These are phyloP conservation scores for Decapterus maruadsi DNA, from an alignment of 2,797 vertebrate species.

Conservation along the genomic window DNA sequence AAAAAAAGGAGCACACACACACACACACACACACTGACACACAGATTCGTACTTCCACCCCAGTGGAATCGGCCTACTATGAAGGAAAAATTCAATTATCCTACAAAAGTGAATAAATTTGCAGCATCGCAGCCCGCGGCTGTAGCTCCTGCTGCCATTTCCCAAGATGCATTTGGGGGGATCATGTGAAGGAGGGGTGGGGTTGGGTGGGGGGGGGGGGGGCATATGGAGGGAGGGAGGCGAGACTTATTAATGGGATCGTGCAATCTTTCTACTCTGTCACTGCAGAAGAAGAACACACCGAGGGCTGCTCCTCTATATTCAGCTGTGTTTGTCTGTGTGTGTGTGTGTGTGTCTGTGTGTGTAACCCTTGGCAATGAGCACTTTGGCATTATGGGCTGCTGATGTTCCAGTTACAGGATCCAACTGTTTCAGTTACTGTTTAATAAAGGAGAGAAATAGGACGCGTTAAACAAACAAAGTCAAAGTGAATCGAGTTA, in stretches of 20 bases:
- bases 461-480: neutral
- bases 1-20: neutral
- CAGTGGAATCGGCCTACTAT: constrained; percentile 75
- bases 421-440: neutral
- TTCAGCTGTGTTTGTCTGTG: neutral
- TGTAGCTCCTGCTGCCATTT: constrained; percentile 66
- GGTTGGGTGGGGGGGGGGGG: neutral
- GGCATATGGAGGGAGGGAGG: constrained; percentile 1
- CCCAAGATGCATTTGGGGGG: constrained; percentile 72
- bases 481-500: neutral
- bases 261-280: constrained; percentile 59
- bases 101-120: constrained; percentile 87
- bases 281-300: constrained; percentile 29
- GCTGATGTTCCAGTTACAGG: constrained; percentile 35
- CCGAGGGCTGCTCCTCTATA: constrained; percentile 15
- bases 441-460: neutral
- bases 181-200: constrained; percentile 24
- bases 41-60: constrained; percentile 33
- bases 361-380: neutral
- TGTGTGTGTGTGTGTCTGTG: constrained; percentile 1
- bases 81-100: constrained; percentile 86
- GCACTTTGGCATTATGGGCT: neutral
- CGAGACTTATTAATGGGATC: constrained; percentile 68
- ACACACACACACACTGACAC: constrained; percentile 11
- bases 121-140: constrained; percentile 71